These are phyloP conservation scores for Albula glossodonta DNA, from an alignment of 2,113 vertebrate species.

Conservation along the genomic window DNA sequence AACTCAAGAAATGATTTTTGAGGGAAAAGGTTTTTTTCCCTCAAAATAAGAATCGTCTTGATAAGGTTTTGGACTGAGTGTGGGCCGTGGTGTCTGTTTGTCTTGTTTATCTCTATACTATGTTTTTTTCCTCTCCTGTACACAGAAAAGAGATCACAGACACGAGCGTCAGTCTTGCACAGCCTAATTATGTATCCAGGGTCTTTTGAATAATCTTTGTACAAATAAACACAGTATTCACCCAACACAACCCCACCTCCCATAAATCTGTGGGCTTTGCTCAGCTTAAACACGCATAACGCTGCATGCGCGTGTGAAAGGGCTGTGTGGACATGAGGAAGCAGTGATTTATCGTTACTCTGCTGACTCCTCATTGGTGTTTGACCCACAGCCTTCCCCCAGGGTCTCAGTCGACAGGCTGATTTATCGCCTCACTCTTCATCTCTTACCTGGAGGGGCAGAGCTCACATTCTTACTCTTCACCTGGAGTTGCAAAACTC, in stretches of 20 bases:
- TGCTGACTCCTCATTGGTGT: slow-evolving; percentile 34
- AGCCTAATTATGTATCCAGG: neutral
- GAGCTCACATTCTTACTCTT: neutral
- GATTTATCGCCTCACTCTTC: slow-evolving; percentile 50
- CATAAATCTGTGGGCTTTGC: slow-evolving; percentile 9
- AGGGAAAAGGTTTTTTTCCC: no score
- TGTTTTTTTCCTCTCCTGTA: neutral
- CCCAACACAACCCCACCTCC: neutral
- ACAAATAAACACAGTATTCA: neutral
- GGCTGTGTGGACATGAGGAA: slow-evolving; percentile 37
- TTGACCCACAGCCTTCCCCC: slow-evolving; percentile 48
- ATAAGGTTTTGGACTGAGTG: no score
- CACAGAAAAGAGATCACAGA: neutral
- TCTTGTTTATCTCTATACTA: neutral
- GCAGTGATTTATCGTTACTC: slow-evolving; percentile 29
- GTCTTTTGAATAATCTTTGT: neutral
- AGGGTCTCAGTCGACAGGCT: slow-evolving; percentile 35
- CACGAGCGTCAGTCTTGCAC: neutral
- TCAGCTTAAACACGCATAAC: slow-evolving; percentile 20
- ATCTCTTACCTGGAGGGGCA: neutral
- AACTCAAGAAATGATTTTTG: neutral
- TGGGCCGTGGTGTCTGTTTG: neutral
- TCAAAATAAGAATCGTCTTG: no score
- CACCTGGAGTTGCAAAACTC: neutral
- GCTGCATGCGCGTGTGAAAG: slow-evolving; percentile 41